Base-by-base conservation (phyloP, 2,888 invertebrate species). In the Oegoconia quadripuncta region DNA sequence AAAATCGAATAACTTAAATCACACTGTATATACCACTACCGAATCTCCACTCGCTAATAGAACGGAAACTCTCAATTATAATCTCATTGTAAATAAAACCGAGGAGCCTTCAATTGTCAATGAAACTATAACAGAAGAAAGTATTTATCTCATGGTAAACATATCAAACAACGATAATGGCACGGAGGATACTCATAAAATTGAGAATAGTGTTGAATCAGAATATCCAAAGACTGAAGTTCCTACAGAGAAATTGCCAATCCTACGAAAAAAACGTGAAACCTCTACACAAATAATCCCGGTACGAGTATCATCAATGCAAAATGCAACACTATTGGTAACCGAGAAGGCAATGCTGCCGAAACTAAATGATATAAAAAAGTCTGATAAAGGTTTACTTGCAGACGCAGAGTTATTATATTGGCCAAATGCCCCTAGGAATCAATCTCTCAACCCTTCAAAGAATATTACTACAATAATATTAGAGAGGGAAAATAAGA, bases 391-490 rank as follows among this genome's bases (percentile, higher is more conserved):
- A 57, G 43, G 28, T 18, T 22, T 63, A 13, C 37, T 59, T 31
- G 50, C 46, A 7, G 76, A 80, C 25, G 49, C 55, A 9, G 79
- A 81, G 46, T 56, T 87, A 50, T 52, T 78, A 20, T 76, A 72
- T 44, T 87, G 86, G 86, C 81, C 86, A n/a, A 65, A 44, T 37
- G 52, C 55, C 36, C 38, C 44, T 14, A 56, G 48, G 41, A 62
- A 57, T 34, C 37, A 48, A 30, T 48, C 49, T 12, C 20, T 44
- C 18, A 30, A 45, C 15, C 41, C 45, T 23, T 45, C 53, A 17
- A 75, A 66, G 44, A 78, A 81, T 52, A 77, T 81, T 33, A 82
- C 74, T 11, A 67, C 64, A 16, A 59, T 76, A 36, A 77, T 81
- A 46, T 42, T 79, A 42, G 76, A 79, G 45, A 68, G 64, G 39